phyloP scores from a whole-genome alignment of 1,140 invertebrate species.

The Dreissena rostriformis region DNA sequence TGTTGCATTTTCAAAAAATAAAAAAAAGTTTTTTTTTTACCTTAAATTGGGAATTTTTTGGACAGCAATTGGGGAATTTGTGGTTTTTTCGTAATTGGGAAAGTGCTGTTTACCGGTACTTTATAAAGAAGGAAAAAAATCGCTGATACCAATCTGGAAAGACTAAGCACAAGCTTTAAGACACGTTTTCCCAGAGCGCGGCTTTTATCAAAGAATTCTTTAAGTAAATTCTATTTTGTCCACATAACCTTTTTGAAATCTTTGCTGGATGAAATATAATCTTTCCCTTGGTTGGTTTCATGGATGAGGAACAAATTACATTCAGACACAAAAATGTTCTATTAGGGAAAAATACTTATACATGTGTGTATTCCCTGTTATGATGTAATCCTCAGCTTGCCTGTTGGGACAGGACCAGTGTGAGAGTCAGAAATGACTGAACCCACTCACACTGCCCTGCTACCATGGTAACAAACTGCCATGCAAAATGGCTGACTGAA shows the following conservation, averaged over 20 bases:
- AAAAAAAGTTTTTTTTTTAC: too few species aligned
- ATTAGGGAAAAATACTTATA: not conserved
- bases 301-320: not conserved
- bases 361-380: not conserved
- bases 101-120: too few species aligned
- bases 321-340: not conserved
- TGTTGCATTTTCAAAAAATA: too few species aligned
- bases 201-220: too few species aligned
- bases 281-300: not conserved
- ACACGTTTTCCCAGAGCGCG: too few species aligned
- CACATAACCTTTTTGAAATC: not conserved
- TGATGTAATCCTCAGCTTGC: slow-evolving; percentile 23
- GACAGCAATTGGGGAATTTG: too few species aligned
- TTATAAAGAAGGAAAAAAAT: too few species aligned
- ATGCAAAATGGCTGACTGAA: slow-evolving; percentile 31
- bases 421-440: slow-evolving; percentile 49
- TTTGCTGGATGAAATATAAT: not conserved
- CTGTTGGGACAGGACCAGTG: slow-evolving; percentile 27
- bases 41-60: too few species aligned
- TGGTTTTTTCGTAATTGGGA: too few species aligned
- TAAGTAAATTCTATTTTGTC: not conserved
- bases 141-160: too few species aligned
- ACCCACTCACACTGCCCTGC: slow-evolving; percentile 43
- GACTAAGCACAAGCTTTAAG: too few species aligned
- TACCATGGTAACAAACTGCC: slow-evolving; percentile 37